Percentiles rank a stretch among this genome's conserved stretches.
Conservation (phyloP, 2,888 invertebrate species). For the Anoncus sp. region DNA sequence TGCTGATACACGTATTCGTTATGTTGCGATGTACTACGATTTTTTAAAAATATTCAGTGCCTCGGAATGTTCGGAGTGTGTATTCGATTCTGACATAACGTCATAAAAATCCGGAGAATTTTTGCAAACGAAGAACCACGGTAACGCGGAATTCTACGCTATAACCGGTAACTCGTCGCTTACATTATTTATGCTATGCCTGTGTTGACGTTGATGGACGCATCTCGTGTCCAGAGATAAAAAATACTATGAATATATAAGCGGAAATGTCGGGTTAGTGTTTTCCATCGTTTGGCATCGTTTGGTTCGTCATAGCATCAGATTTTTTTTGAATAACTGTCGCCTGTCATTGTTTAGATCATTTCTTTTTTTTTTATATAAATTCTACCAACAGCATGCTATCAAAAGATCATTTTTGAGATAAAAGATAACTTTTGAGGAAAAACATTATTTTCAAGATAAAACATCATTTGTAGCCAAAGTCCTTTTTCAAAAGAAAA, state of each 20-base stretch:
- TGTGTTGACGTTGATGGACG: constrained; percentile 28
- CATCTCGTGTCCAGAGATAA: constrained; percentile 20
- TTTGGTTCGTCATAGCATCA: neutral
- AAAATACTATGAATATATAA: neutral
- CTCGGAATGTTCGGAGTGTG: neutral
- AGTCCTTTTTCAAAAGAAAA: too few relatives aligned
- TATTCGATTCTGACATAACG: constrained; percentile 2
- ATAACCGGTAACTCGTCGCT: neutral
- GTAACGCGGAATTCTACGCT: neutral
- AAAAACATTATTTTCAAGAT: too few relatives aligned
- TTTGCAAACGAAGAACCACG: neutral
- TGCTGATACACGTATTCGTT: neutral
- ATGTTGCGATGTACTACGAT: neutral
- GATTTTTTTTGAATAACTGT: neutral
- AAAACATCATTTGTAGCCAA: too few relatives aligned
- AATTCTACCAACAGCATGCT: too few relatives aligned
- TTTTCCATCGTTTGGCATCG: neutral
- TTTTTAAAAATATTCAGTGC: neutral
- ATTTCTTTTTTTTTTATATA: neutral
- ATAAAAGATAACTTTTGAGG: neutral
- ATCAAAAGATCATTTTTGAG: too few relatives aligned
- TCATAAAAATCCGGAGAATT: neutral
- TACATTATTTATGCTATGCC: constrained; percentile 26
- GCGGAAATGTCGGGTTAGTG: neutral
- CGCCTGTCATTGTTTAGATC: neutral